Conservation (phyloP, 2,113 vertebrate species). For the Neolamprologus falcicula region DNA sequence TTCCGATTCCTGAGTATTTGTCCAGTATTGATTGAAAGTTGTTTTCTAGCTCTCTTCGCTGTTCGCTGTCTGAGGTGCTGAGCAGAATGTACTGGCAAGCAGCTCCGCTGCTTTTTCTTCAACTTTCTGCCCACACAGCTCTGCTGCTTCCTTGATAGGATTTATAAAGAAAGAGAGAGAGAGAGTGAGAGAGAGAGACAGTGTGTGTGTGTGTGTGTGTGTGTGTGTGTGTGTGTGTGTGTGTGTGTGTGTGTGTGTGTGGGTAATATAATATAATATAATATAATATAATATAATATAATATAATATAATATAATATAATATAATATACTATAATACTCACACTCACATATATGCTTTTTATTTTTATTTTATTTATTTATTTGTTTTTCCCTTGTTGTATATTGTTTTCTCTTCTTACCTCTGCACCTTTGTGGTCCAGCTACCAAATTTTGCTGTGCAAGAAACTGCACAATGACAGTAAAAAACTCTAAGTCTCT, state of each 20-base stretch:
- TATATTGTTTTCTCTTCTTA: not conserved
- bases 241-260: not conserved
- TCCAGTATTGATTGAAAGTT: not conserved
- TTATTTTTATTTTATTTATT: not conserved
- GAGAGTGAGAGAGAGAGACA: not conserved
- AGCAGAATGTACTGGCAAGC: not conserved
- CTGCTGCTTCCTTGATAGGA: not conserved
- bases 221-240: not conserved
- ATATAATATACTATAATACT: not conserved
- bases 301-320: too few relatives aligned
- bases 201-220: not conserved
- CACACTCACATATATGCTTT: not conserved
- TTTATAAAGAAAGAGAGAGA: not conserved
- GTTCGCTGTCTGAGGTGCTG: slow-evolving; percentile 45
- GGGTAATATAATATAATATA: too few relatives aligned
- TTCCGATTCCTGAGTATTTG: not conserved
- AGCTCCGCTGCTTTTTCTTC: not conserved
- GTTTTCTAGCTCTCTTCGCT: not conserved
- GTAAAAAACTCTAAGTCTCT: not conserved
- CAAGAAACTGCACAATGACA: too few relatives aligned
- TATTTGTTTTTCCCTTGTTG: not conserved
- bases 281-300: too few relatives aligned
- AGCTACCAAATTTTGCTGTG: not conserved
- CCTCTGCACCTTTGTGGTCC: not conserved
- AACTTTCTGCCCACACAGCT: slow-evolving; percentile 25